These are phyloP conservation scores for Agrilus planipennis DNA, from an alignment of 1,140 invertebrate species.

Conservation along the genomic window DNA sequence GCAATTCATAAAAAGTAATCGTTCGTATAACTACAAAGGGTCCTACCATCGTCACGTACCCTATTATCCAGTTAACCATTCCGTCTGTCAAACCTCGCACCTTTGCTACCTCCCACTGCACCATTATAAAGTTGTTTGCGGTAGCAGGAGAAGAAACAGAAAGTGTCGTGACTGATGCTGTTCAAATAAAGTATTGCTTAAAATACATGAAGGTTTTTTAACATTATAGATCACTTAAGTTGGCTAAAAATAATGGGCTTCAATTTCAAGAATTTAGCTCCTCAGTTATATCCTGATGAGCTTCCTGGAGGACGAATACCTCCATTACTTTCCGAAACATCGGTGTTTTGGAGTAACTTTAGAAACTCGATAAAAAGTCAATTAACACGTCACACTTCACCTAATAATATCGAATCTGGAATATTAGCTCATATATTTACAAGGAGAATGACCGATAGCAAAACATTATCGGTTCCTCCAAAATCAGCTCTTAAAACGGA, in stretches of 20 bases:
- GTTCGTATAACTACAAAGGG: too few relatives aligned
- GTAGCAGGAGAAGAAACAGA: too few relatives aligned
- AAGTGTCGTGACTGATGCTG: too few relatives aligned
- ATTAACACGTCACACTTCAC: conserved; percentile 38
- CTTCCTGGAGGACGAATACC: conserved; percentile 48
- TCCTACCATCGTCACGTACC: too few relatives aligned
- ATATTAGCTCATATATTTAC: conserved; percentile 66
- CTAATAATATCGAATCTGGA: conserved; percentile 60
- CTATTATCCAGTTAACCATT: too few relatives aligned
- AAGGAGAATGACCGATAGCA: conserved; percentile 58
- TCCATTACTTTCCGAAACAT: conserved; percentile 42
- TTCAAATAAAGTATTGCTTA: too few relatives aligned
- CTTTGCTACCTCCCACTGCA: too few relatives aligned
- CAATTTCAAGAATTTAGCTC: conserved; percentile 75
- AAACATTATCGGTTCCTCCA: conserved; percentile 56
- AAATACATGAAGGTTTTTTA: conserved; percentile 4
- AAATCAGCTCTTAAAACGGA: conserved; percentile 63
- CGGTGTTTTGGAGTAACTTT: conserved; percentile 46
- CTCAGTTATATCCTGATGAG: conserved; percentile 61
- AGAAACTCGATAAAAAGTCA: conserved; percentile 37
- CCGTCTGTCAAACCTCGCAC: too few relatives aligned
- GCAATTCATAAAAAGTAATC: too few relatives aligned
- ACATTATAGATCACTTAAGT: conserved; percentile 60
- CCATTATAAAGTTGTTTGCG: too few relatives aligned
- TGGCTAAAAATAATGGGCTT: conserved; percentile 79